Conservation (phyloP, 1,140 invertebrate genomes). For the Vollenhovia emeryi region DNA sequence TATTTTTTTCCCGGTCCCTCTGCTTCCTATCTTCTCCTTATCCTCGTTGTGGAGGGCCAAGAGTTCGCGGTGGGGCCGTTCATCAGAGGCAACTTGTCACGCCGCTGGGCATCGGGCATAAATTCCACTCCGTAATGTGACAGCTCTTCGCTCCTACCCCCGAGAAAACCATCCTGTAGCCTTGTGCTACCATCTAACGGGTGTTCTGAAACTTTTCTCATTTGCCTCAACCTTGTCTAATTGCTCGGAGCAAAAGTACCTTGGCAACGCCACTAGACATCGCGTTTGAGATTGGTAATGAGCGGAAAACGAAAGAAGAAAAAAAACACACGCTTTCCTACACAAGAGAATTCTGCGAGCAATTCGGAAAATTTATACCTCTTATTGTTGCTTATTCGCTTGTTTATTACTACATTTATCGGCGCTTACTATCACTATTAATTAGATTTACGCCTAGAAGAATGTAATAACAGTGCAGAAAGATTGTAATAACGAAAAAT, state of each 20-base stretch:
- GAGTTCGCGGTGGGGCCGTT: constrained; percentile 84
- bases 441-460: not conserved
- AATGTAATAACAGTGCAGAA: not conserved
- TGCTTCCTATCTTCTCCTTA: constrained; percentile 49
- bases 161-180: constrained; percentile 72
- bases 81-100: constrained; percentile 86
- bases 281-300: not conserved
- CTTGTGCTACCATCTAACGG: constrained; percentile 77
- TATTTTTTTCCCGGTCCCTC: constrained; percentile 13
- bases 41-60: constrained; percentile 79
- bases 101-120: constrained; percentile 85
- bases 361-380: not conserved
- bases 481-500: not conserved
- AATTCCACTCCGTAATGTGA: constrained; percentile 85
- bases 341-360: not conserved
- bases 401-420: not conserved
- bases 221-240: not conserved
- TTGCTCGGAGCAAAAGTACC: not conserved
- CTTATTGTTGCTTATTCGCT: not conserved
- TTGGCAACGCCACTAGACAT: not conserved
- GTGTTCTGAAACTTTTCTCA: constrained; percentile 74
- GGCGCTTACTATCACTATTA: constrained; percentile 3
- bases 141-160: constrained; percentile 82
- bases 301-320: not conserved
- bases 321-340: not conserved